Evolutionary conservation across 53 echinoderm and acorn worm genomes (phyloP).

Genomic region (Crossaster papposus): DNA sequence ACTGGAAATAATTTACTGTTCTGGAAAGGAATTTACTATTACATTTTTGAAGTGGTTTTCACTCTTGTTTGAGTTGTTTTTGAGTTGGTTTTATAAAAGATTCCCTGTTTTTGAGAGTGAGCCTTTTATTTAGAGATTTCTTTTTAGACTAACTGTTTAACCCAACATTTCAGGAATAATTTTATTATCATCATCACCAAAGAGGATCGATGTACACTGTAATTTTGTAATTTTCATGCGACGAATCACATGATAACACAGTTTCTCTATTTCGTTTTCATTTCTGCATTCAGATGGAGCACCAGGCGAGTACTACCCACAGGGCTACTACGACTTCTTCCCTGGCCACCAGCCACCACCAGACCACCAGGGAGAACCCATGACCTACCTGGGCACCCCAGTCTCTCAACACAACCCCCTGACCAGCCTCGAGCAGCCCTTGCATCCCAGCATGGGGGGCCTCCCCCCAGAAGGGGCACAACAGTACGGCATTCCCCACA

Average conservation of each 20-base stretch:
- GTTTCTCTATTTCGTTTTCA: background rate
- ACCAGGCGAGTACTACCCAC: conserved; percentile 78
- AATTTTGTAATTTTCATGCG: background rate
- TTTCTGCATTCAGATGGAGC: conserved; percentile 62
- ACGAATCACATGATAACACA: background rate
- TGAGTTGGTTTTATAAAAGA: too few species aligned
- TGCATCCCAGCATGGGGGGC: conserved; percentile 75
- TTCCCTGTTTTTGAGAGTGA: too few species aligned
- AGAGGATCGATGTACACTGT: too few species aligned
- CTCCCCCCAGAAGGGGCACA: conserved; percentile 74
- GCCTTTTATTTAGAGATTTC: too few species aligned
- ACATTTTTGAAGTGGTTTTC: too few species aligned
- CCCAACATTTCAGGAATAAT: too few species aligned
- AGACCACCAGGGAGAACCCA: conserved; percentile 69
- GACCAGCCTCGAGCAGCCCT: conserved; percentile 76
- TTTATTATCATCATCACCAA: too few species aligned
- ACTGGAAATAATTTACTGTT: too few species aligned
- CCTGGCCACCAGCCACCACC: conserved; percentile 70
- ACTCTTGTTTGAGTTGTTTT: too few species aligned
- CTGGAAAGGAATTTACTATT: too few species aligned
- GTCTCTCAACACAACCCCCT: conserved; percentile 71
- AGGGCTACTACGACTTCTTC: conserved; percentile 86
- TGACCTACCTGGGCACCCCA: conserved; percentile 63
- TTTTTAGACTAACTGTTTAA: too few species aligned
- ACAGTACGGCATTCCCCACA: conserved; percentile 70